Conservation (phyloP, 2,888 invertebrate species). For the Pollenia angustigena region DNA sequence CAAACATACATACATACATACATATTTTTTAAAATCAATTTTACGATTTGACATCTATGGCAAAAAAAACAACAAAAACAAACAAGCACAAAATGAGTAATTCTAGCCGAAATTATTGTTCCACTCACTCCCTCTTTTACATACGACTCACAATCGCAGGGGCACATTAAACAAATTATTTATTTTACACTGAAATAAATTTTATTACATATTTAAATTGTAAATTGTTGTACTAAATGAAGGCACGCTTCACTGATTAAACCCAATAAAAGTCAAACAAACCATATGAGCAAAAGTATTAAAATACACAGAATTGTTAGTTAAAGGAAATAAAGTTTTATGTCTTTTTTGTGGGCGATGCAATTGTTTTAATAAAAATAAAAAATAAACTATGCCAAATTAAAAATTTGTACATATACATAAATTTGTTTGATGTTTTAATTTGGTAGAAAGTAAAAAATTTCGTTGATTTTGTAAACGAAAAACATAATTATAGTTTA, state of each 20-base stretch:
- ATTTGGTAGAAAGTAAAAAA: too few species aligned
- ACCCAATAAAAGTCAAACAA: conserved; percentile 24
- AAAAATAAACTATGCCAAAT: not conserved
- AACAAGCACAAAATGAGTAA: not conserved
- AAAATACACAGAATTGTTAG: not conserved
- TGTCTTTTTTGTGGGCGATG: not conserved
- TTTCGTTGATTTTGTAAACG: too few species aligned
- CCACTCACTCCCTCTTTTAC: not conserved
- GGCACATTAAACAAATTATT: not conserved
- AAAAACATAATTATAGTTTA: too few species aligned
- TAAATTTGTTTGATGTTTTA: not conserved
- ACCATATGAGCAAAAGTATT: not conserved
- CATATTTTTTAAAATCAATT: conserved; percentile 45
- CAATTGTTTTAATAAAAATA: not conserved
- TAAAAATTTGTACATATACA: not conserved
- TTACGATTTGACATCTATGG: conserved; percentile 30
- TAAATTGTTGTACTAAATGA: conserved; percentile 51
- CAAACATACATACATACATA: conserved; percentile 23
- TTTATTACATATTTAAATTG: conserved; percentile 60
- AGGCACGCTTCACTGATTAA: conserved; percentile 69
- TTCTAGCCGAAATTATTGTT: not conserved
- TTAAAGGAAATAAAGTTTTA: not conserved
- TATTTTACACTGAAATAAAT: conserved; percentile 46
- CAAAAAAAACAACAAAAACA: conserved; percentile 13
- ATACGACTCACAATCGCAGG: not conserved